Percentiles rank a stretch among this genome's conserved stretches.
These are phyloP conservation scores for Lophius americanus DNA, from an alignment of 2,797 vertebrate genomes.

Conservation along the genomic window DNA sequence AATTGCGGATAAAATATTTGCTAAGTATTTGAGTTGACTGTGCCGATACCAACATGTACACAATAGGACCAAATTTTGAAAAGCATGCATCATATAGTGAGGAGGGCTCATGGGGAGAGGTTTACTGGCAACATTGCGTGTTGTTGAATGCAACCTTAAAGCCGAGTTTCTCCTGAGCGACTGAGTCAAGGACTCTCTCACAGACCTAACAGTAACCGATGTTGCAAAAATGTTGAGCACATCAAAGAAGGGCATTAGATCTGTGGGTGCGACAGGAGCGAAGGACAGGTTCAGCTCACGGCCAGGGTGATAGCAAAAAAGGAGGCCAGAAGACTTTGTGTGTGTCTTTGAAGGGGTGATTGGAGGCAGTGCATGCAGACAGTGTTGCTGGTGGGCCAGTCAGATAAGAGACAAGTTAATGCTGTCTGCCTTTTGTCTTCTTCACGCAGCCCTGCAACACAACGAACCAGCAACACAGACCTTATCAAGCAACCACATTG, in stretches of 20 bases:
- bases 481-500: constrained; percentile 67
- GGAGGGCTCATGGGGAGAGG: not conserved
- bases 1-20: not conserved
- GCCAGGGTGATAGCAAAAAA: constrained; percentile 56
- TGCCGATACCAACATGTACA: too few relatives aligned
- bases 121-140: not conserved
- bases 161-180: not conserved
- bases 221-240: constrained; percentile 57
- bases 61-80: too few relatives aligned
- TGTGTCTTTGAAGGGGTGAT: constrained; percentile 20
- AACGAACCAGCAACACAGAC: constrained; percentile 62
- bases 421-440: constrained; percentile 80
- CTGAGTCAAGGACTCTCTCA: constrained; percentile 48
- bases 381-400: constrained; percentile 45
- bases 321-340: constrained; percentile 32
- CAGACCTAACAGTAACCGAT: constrained; percentile 49
- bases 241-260: constrained; percentile 54
- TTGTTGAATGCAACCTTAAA: not conserved
- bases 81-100: too few relatives aligned
- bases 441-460: constrained; percentile 72
- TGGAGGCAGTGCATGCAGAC: constrained; percentile 56
- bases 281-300: constrained; percentile 70
- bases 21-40: not conserved
- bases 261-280: constrained; percentile 42
- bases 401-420: constrained; percentile 78